Percentiles rank a stretch among this genome's conserved stretches.
Conservation (phyloP, 2,113 vertebrate species). For the Onychorhynchus coronatus region DNA sequence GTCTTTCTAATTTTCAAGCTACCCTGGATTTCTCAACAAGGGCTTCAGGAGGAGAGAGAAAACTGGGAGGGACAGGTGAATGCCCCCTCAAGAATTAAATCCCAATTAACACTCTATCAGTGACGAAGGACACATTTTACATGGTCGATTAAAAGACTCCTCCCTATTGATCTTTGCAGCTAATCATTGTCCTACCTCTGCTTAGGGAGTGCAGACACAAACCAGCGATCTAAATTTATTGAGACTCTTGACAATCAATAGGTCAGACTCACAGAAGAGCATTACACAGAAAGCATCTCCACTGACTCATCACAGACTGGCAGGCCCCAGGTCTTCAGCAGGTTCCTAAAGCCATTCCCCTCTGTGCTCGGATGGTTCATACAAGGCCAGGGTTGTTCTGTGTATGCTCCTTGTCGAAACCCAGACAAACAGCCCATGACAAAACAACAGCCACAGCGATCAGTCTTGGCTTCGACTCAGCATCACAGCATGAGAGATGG, state of each 20-base stretch:
- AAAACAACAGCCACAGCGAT: not conserved
- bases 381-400: not conserved
- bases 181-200: conserved; percentile 50
- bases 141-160: conserved; percentile 56
- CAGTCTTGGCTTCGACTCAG: not conserved
- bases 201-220: conserved; percentile 39
- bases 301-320: not conserved
- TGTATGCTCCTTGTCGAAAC: not conserved
- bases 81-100: conserved; percentile 42
- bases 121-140: conserved; percentile 36
- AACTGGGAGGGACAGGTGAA: not conserved
- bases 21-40: not conserved
- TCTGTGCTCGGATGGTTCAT: not conserved
- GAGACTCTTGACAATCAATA: conserved; percentile 65
- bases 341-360: not conserved
- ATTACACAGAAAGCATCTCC: conserved; percentile 31
- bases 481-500: not conserved
- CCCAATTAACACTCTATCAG: conserved; percentile 54
- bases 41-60: not conserved
- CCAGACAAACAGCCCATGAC: not conserved
- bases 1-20: not conserved
- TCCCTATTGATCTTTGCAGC: conserved; percentile 62
- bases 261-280: conserved; percentile 30
- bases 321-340: not conserved
- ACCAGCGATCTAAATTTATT: conserved; percentile 53